phyloP scores from a whole-genome alignment of 2,888 invertebrate species.

The Drosophila algonquin region DNA sequence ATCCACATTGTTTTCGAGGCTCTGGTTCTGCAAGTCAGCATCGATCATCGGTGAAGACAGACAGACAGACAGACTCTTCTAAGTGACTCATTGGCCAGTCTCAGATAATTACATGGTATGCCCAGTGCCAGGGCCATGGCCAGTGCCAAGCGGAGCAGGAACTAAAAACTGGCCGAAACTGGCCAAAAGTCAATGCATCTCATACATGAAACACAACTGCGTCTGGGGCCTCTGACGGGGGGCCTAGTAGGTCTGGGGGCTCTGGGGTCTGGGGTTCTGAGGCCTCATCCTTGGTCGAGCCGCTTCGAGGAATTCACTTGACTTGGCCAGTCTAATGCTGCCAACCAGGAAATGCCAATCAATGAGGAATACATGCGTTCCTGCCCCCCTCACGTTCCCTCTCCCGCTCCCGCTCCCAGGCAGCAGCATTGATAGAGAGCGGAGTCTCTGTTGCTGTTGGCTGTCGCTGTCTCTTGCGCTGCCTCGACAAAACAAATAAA shows the following conservation, averaged over 20 bases:
- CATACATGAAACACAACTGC: conserved; percentile 21
- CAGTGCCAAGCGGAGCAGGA: conserved; percentile 23
- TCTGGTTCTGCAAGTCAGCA: conserved; percentile 70
- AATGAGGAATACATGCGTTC: conserved; percentile 74
- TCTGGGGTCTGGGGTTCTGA: too few relatives aligned
- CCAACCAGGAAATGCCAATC: conserved; percentile 81
- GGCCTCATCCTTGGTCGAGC: conserved; percentile 50
- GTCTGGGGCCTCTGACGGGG: conserved; percentile 15
- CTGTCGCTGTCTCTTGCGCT: conserved; percentile 29
- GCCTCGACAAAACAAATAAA: conserved; percentile 74
- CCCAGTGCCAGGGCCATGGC: conserved; percentile 14
- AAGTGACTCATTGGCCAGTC: conserved; percentile 60
- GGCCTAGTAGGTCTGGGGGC: neutral
- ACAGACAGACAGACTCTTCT: neutral
- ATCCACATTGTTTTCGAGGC: conserved; percentile 36
- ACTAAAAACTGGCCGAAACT: conserved; percentile 20
- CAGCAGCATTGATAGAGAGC: conserved; percentile 53
- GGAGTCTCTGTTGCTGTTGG: conserved; percentile 32
- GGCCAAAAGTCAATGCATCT: conserved; percentile 27
- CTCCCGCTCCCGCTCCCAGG: neutral
- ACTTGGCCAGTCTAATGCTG: conserved; percentile 75
- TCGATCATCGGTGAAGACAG: conserved; percentile 46
- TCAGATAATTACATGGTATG: conserved; percentile 34
- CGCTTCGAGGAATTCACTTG: conserved; percentile 77
- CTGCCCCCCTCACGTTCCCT: neutral